Evolutionary conservation across 64 coral and sea anemone genomes (phyloP).

Genomic region (Cladopsammia gracilis): DNA sequence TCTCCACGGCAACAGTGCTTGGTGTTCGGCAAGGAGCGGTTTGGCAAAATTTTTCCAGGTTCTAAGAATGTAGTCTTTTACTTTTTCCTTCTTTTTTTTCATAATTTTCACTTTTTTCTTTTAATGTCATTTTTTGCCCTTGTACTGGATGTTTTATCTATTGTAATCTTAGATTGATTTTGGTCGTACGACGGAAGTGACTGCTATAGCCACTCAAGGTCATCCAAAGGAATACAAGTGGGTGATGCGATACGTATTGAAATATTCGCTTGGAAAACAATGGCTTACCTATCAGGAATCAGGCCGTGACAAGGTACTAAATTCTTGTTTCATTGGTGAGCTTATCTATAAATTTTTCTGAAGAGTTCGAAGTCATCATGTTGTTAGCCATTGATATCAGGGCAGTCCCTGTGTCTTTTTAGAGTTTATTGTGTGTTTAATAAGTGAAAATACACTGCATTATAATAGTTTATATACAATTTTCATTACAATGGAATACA

Average conservation of each 20-base stretch:
- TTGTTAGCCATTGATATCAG: too few species aligned
- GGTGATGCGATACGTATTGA: conserved; percentile 58
- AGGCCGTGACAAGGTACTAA: conserved; percentile 53
- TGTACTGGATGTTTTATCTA: not conserved
- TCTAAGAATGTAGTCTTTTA: not conserved
- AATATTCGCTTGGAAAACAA: conserved; percentile 66
- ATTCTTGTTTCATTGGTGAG: not conserved
- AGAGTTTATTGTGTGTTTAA: too few species aligned
- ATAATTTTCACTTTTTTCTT: not conserved
- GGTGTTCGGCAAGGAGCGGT: conserved; percentile 88
- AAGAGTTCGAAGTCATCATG: too few species aligned
- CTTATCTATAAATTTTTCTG: not conserved
- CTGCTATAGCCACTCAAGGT: conserved; percentile 83
- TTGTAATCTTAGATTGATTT: conserved; percentile 52
- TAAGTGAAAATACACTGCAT: too few species aligned
- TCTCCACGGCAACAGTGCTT: conserved; percentile 76
- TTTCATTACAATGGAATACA: too few species aligned
- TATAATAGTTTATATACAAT: too few species aligned
- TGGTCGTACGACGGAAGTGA: conserved; percentile 52
- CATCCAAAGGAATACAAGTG: conserved; percentile 86
- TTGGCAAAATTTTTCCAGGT: conserved; percentile 79
- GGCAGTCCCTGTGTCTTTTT: too few species aligned
- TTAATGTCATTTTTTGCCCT: not conserved
- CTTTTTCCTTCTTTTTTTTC: not conserved
- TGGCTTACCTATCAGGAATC: conserved; percentile 77